phyloP scores from a whole-genome alignment of 1,140 invertebrate genomes.

The Anagrus nilaparvatae region DNA sequence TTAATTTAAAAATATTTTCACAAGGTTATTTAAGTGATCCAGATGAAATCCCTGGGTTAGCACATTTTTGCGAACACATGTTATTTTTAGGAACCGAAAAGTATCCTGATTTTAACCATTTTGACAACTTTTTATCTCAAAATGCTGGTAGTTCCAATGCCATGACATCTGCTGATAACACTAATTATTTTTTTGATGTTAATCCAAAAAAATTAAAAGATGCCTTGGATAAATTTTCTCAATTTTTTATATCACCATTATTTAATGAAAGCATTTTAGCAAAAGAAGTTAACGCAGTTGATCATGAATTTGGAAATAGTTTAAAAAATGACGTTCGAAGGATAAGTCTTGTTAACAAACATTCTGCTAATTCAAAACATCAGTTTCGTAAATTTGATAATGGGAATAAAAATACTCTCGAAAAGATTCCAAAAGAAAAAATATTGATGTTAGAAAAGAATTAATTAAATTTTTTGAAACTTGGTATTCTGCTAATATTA shows the following conservation, averaged over 20 bases:
- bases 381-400: conserved; percentile 86
- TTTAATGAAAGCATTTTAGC: conserved; percentile 87
- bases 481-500: conserved; percentile 91
- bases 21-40: no score
- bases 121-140: conserved; percentile 80
- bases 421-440: conserved; percentile 65
- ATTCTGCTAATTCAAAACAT: conserved; percentile 63
- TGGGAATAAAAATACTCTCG: conserved; percentile 75
- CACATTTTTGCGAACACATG: conserved; percentile 98
- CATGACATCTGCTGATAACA: conserved; percentile 77
- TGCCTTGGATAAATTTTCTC: conserved; percentile 86
- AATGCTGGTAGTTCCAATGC: conserved; percentile 86
- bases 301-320: conserved; percentile 94
- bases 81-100: conserved; percentile 91
- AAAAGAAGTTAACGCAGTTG: no score
- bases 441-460: conserved; percentile 73
- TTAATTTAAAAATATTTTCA: no score
- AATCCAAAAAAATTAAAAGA: conserved; percentile 64
- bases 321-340: conserved; percentile 78
- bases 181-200: conserved; percentile 90
- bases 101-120: conserved; percentile 90
- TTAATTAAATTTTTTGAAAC: conserved; percentile 81
- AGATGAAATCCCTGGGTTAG: conserved; percentile 81
- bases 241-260: no score
- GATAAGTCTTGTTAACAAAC: conserved; percentile 75